These are phyloP conservation scores for Antheraea yamamai DNA, from an alignment of 2,888 invertebrate genomes.

Conservation along the genomic window DNA sequence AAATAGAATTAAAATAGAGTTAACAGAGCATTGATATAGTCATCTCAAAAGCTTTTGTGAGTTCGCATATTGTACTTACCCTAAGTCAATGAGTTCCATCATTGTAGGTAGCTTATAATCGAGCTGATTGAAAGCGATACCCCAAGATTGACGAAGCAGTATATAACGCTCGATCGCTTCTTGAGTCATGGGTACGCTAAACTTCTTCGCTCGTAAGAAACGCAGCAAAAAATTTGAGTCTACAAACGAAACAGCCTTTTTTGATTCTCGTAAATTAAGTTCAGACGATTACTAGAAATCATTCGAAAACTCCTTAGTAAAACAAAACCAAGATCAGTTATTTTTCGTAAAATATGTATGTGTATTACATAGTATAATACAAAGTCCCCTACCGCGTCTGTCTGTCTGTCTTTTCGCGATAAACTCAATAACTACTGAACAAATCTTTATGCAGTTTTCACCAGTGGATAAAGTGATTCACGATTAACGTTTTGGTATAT, in stretches of 20 bases:
- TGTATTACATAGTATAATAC: too few species aligned
- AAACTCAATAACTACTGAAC: too few species aligned
- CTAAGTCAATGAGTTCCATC: slow-evolving; percentile 86
- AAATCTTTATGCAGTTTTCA: too few species aligned
- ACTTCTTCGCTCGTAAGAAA: slow-evolving; percentile 91
- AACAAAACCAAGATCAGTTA: too few species aligned
- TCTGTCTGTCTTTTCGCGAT: too few species aligned
- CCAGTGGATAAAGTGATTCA: too few species aligned
- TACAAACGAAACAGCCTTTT: slow-evolving; percentile 50
- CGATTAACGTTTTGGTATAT: too few species aligned
- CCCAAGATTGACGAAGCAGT: slow-evolving; percentile 88
- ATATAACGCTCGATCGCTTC: slow-evolving; percentile 90
- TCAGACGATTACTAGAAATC: neutral
- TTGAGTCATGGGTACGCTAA: slow-evolving; percentile 89
- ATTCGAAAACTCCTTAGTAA: neutral
- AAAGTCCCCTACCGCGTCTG: too few species aligned
- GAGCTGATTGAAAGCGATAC: slow-evolving; percentile 87
- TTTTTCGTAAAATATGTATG: too few species aligned
- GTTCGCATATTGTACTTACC: slow-evolving; percentile 64
- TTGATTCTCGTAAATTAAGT: neutral
- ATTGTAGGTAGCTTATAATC: slow-evolving; percentile 87
- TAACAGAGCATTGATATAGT: neutral
- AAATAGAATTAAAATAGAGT: slow-evolving; percentile 39
- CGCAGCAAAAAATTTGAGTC: slow-evolving; percentile 87
- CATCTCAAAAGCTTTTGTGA: neutral